A percentile compares a stretch with the other conserved stretches of the same genome.
These are phyloP conservation scores for Mamestra brassicae DNA, from an alignment of 2,888 invertebrate species.

Conservation along the genomic window DNA sequence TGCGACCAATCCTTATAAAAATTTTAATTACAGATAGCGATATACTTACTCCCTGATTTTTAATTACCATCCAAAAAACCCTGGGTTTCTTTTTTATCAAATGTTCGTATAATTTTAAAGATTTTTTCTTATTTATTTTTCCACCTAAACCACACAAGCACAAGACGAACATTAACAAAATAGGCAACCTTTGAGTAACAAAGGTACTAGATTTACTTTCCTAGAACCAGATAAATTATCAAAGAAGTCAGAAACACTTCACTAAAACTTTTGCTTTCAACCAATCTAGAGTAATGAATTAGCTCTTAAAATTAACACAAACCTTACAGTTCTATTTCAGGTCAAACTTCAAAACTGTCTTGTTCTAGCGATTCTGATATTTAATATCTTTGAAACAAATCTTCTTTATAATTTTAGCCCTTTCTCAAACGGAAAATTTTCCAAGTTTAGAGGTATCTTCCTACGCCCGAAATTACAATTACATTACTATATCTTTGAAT, in stretches of 20 bases:
- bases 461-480: conserved; percentile 20
- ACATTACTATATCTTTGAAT: conserved; percentile 39
- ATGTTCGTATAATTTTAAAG: no score
- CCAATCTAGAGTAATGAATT: conserved; percentile 16
- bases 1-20: no score
- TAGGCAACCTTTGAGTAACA: no score
- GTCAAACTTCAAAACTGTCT: conserved; percentile 23
- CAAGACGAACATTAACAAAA: no score
- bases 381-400: conserved; percentile 38
- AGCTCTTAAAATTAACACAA: conserved; percentile 2
- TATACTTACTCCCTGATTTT: no score
- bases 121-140: no score
- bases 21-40: no score
- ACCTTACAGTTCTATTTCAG: conserved; percentile 14
- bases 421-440: conserved; percentile 14
- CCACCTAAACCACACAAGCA: no score
- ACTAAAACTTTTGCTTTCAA: not conserved
- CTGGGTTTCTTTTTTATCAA: no score
- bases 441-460: conserved; percentile 33
- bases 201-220: not conserved
- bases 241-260: not conserved
- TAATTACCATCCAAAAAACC: no score
- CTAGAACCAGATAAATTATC: not conserved
- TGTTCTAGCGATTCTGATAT: conserved; percentile 29
- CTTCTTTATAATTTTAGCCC: conserved; percentile 30